Percentiles rank a stretch among this genome's conserved stretches.
These are phyloP conservation scores for Sylvia borin DNA, from an alignment of 2,797 vertebrate genomes.

Conservation along the genomic window DNA sequence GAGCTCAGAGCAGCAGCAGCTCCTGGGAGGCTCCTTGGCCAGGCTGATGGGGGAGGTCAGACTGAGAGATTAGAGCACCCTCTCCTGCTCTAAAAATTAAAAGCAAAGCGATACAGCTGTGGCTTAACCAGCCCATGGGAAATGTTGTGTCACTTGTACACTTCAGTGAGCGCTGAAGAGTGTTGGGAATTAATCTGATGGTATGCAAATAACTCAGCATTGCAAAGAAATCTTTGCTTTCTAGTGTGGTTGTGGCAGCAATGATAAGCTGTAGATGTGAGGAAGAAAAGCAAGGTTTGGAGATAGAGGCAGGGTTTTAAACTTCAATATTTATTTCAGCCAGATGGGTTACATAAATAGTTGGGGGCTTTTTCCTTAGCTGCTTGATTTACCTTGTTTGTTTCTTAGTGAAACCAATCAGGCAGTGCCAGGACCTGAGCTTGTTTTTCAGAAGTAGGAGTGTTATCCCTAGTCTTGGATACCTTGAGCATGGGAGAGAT, in stretches of 20 bases:
- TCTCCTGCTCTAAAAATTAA: slow-evolving; percentile 56
- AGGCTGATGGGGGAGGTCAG: background rate
- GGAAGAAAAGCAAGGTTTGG: background rate
- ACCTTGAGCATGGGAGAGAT: background rate
- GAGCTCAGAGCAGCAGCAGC: background rate
- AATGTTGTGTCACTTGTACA: background rate
- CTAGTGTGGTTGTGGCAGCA: background rate
- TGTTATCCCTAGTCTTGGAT: background rate
- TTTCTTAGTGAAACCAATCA: background rate
- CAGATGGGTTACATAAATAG: background rate
- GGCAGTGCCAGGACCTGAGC: background rate
- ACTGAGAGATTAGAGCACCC: slow-evolving; percentile 58
- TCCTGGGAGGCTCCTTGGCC: background rate
- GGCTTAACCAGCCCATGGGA: background rate
- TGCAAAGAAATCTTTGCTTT: background rate
- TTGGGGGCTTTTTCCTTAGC: background rate
- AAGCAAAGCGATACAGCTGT: background rate
- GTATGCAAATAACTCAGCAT: background rate
- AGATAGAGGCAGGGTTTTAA: background rate
- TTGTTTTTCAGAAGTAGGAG: background rate
- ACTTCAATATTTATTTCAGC: background rate
- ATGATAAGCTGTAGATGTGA: background rate
- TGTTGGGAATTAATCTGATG: background rate
- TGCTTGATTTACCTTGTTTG: background rate
- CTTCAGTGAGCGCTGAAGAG: fast-evolving